Evolutionary conservation across 2,888 invertebrate genomes (phyloP).

Genomic region (Agriopis aurantiaria): DNA sequence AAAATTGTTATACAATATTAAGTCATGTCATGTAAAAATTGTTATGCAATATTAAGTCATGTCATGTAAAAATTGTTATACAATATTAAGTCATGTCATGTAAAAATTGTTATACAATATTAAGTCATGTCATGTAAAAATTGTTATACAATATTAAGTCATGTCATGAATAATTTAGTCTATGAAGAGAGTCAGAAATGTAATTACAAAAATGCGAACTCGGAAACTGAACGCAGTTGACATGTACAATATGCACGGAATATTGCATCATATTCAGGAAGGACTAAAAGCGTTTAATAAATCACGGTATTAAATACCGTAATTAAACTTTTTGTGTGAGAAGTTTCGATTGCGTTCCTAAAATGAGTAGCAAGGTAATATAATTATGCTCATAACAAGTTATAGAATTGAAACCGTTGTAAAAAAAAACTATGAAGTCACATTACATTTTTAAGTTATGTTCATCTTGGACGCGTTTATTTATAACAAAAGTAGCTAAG

Average conservation of each 20-base stretch:
- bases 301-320: no score
- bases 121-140: slow-evolving; percentile 12
- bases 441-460: no score
- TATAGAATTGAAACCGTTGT: no score
- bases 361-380: no score
- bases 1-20: slow-evolving; percentile 4
- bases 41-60: slow-evolving; percentile 2
- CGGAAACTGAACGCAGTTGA: slow-evolving; percentile 9
- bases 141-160: slow-evolving; percentile 1
- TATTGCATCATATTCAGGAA: slow-evolving; percentile 8
- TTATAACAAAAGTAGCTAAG: no score
- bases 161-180: slow-evolving; percentile 24
- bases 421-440: no score
- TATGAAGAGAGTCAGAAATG: slow-evolving; percentile 13
- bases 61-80: slow-evolving; percentile 7
- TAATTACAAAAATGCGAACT: slow-evolving; percentile 29
- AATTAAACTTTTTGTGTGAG: no score
- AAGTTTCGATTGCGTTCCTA: no score
- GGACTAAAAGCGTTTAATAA: slow-evolving; percentile 4
- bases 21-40: slow-evolving; percentile 9
- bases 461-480: no score
- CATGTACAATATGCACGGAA: background rate
- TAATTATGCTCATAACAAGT: no score
- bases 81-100: slow-evolving; percentile 10
- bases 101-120: background rate